Percentiles rank a stretch among this genome's conserved stretches.
These are phyloP conservation scores for Steinernema khuongi DNA, from an alignment of 1,140 invertebrate genomes.

Conservation along the genomic window DNA sequence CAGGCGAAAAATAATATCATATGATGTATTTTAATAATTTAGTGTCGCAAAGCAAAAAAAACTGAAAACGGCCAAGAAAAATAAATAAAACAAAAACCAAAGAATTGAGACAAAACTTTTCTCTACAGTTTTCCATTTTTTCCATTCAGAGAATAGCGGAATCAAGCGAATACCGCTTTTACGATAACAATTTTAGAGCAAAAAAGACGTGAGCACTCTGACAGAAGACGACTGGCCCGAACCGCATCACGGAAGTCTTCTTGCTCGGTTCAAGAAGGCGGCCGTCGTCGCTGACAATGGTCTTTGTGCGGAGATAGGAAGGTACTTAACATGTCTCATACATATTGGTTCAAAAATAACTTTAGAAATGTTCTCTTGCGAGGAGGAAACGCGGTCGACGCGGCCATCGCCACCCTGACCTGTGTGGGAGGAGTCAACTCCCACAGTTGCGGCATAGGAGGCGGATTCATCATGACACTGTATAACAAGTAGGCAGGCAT, in stretches of 20 bases:
- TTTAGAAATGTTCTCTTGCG: conserved; percentile 70
- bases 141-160: no score
- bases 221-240: conserved; percentile 35
- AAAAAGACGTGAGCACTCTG: background rate
- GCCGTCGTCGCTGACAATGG: conserved; percentile 51
- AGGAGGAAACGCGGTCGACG: conserved; percentile 80
- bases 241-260: conserved; percentile 20
- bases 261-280: conserved; percentile 35
- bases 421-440: conserved; percentile 77
- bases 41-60: no score
- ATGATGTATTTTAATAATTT: no score
- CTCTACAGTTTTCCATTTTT: background rate
- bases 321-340: conserved; percentile 22
- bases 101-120: no score
- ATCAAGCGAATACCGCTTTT: background rate
- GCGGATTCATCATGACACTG: conserved; percentile 76
- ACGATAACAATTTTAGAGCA: background rate
- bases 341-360: conserved; percentile 24
- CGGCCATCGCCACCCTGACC: conserved; percentile 73
- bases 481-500: conserved; percentile 63
- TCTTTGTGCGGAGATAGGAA: conserved; percentile 46
- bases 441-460: conserved; percentile 79
- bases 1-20: no score
- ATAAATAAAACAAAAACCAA: no score
- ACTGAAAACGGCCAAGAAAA: no score